phyloP scores from a whole-genome alignment of 1,140 invertebrate genomes.

The Cyrtorhinus lividipennis region DNA sequence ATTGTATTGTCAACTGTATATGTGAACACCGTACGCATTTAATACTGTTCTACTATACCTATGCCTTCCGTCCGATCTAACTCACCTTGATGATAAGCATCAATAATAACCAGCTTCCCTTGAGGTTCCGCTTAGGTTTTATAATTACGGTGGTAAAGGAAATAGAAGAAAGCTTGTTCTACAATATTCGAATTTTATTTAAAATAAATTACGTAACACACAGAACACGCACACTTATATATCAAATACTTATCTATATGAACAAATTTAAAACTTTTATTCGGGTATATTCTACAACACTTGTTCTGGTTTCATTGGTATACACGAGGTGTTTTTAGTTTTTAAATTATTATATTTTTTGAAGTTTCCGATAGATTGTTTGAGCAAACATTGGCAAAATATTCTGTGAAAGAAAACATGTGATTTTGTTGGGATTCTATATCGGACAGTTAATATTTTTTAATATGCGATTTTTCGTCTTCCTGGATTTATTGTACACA shows the following conservation, averaged over 20 bases:
- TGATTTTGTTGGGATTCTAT: too few relatives aligned
- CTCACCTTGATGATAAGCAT: too few relatives aligned
- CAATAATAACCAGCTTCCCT: too few relatives aligned
- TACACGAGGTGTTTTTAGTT: background rate
- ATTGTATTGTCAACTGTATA: too few relatives aligned
- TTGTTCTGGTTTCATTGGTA: background rate
- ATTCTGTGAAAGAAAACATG: background rate
- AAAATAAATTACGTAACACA: slow-evolving; percentile 4
- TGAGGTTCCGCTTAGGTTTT: too few relatives aligned
- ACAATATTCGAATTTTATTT: slow-evolving; percentile 2
- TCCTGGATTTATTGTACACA: too few relatives aligned
- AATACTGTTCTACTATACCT: too few relatives aligned
- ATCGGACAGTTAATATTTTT: too few relatives aligned
- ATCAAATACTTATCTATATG: background rate
- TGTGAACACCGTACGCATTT: too few relatives aligned
- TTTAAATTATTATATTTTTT: too few relatives aligned
- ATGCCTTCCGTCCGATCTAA: too few relatives aligned
- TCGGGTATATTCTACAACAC: background rate
- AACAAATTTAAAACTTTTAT: background rate
- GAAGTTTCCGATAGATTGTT: background rate
- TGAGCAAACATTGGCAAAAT: background rate
- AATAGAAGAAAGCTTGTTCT: background rate
- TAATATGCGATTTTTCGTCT: background rate
- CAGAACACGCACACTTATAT: background rate
- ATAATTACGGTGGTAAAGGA: too few relatives aligned